Base-by-base conservation (phyloP, 2,797 vertebrate genomes). In the Columba guinea region DNA sequence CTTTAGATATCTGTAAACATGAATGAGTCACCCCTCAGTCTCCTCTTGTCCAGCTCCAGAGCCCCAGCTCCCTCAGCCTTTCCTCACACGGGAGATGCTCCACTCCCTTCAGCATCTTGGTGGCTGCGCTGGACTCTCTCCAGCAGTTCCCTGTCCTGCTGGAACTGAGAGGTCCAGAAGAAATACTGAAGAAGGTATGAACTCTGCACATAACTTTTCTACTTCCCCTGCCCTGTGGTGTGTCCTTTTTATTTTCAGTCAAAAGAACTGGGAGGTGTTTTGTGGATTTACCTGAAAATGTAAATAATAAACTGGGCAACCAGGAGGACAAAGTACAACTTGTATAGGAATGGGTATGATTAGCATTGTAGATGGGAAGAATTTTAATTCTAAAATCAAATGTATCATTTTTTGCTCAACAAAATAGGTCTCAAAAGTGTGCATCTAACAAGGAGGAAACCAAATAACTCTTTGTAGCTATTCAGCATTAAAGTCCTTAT, bases 251-350 rank as follows among this genome's bases (percentile, higher is more conserved):
- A 5, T 81, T 87, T 84, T 85, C 53, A 41, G 68, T 22, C 51
- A 80, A 74, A 68, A 62, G 63, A 83, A 73, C 64, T 60, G 52
- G 73, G 64, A 90, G 75, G 6, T 46, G 20, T 51, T 91, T 75
- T 76, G 23, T 71, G 64, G 53, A 53, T 92, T 94, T 71, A 27
- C 34, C 59, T 84, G 63, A 64, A 89, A 89, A 79, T 1, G 1
- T 46, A 62, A 75, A 21, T 53, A 48, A 87, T 59, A 44, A 90
- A 76, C 32, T 64, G 14, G 24, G 10, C 39, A 41, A 52, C 58
- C 34, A 59, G 52, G 59, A 93, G 80, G n/a, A 53, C 39, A 11
- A 91, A 93, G 24, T 49, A 20, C 15, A 71, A 11, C n/a, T 39
- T 6, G 2, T 62, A 4, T 27, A 62, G 26, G 19, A 26, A 30